phyloP scores from a whole-genome alignment of 1,140 invertebrate species.

The Solenopsis fugax region DNA sequence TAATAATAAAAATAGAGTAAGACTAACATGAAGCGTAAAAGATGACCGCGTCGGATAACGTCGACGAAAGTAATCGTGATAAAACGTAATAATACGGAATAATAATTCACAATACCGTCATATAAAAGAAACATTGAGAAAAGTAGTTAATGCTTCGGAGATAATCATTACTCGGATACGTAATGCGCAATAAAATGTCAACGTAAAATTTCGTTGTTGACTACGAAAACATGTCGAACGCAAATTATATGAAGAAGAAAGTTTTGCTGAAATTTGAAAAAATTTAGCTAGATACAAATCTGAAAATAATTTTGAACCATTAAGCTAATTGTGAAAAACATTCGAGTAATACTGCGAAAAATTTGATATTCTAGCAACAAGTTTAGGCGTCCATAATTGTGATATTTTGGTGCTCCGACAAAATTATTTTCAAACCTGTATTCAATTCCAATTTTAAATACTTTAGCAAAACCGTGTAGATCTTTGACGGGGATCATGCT shows the following conservation, averaged over 20 bases:
- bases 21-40: conserved; percentile 10
- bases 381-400: too few species aligned
- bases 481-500: neutral
- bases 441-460: too few species aligned
- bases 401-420: too few species aligned
- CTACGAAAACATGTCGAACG: neutral
- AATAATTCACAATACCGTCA: conserved; percentile 35
- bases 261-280: too few species aligned
- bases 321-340: too few species aligned
- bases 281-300: too few species aligned
- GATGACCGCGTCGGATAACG: conserved; percentile 39
- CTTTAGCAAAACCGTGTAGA: neutral
- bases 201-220: neutral
- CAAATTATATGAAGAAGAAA: neutral
- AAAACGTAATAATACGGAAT: conserved; percentile 31
- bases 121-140: neutral
- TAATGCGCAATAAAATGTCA: neutral
- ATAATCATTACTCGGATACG: neutral
- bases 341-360: too few species aligned
- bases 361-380: too few species aligned
- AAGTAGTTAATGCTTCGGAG: neutral
- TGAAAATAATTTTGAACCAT: too few species aligned
- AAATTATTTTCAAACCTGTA: too few species aligned
- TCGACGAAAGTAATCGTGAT: conserved; percentile 36
- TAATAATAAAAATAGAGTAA: conserved; percentile 61